A percentile compares a stretch with the other conserved stretches of the same genome.
Evolutionary conservation across 2,113 vertebrate species (phyloP).

Genomic region (Origma solitaria): DNA sequence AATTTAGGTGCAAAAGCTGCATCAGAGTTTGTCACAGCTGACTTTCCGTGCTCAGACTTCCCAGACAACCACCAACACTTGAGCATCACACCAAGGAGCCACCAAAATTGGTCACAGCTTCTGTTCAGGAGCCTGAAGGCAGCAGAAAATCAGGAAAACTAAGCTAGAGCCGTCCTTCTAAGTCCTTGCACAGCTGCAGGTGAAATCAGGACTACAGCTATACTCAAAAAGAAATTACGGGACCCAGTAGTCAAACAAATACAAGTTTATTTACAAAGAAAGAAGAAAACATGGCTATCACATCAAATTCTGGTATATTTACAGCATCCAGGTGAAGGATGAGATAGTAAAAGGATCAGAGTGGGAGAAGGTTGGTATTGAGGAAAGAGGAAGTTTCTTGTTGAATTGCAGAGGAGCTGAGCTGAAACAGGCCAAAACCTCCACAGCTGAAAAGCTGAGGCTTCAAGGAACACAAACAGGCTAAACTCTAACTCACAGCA

Average conservation of each 20-base stretch:
- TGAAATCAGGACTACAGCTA: not conserved
- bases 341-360: not conserved
- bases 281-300: not conserved
- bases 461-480: not conserved
- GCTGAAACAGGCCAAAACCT: not conserved
- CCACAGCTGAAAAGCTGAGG: not conserved
- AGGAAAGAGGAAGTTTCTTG: not conserved
- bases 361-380: not conserved
- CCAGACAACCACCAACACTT: not conserved
- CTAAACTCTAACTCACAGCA: not conserved
- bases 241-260: not conserved
- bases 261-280: conserved; percentile 59
- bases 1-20: not conserved
- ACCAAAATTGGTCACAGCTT: not conserved
- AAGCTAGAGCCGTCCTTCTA: not conserved
- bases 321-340: not conserved
- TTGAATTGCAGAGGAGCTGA: not conserved
- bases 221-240: not conserved
- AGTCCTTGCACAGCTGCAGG: not conserved
- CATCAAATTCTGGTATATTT: conserved; percentile 14
- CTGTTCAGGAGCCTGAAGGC: not conserved
- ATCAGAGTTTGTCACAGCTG: not conserved
- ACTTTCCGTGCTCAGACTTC: not conserved
- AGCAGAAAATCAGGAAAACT: not conserved
- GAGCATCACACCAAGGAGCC: not conserved